Base-by-base conservation (phyloP, 2,113 vertebrate genomes). In the Bolborhynchus lineola region DNA sequence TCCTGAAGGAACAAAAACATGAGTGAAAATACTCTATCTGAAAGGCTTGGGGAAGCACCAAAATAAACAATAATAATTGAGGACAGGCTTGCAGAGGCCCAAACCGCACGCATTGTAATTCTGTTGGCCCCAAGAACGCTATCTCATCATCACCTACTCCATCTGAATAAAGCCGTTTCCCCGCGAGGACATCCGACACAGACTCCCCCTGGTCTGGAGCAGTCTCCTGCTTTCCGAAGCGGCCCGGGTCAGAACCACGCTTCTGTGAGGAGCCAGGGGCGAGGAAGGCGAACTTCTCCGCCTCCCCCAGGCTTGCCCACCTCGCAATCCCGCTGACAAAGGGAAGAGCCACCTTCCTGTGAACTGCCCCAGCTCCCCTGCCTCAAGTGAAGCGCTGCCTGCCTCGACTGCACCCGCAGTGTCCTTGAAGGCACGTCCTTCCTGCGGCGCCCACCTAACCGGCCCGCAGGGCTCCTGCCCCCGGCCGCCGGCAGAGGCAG, bases 161-260 rank as follows among this genome's bases (percentile, higher is more conserved):
- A 52, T 81, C 95, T 91, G 93, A 96, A 95, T 85, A 82, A 90
- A 94, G 42, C 37, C 78, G 20, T 33, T 11, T 85, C 93, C 95
- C 71, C 4, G 13, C 4, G 31, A 91, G 82, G 18, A 10, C 35
- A 49, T 26, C 12, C 65, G 82, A 46, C 76, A 87, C 81, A 91
- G 62, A 52, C 41, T 68, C 23, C 1, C 74, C 19, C 19, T 24
- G 1, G 75, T 12, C 52, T 6, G 46, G 12, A 7, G 21, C 2
- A 7, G 1, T 8, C 50, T 60, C 44, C 65, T 3, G 25, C 59
- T 57, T 29, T 33, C 86, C 33, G 39, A 2, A 35, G 16, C 37
- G 0, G 7, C 8, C 46, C 1, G 33, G 17, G 9, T 65, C 14
- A 64, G 35, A 76, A 41, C 3, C 3, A 12, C 42, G 23, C 18